Conservation (phyloP, 2,888 invertebrate genomes). For the Cephonodes hylas region DNA sequence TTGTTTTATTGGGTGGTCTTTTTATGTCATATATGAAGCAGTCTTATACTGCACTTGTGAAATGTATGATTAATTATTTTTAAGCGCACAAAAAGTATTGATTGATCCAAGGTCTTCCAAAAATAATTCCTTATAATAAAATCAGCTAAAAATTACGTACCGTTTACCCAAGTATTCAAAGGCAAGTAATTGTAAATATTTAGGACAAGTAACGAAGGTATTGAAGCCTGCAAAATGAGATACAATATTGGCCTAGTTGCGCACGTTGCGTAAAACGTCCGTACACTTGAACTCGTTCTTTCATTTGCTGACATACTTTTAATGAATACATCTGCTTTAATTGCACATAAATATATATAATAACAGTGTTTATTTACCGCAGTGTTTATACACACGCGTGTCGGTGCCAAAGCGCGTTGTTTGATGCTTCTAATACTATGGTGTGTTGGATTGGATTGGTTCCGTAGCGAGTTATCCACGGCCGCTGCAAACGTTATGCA, state of each 20-base stretch:
- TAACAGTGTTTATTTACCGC: conserved; percentile 27
- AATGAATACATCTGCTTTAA: not conserved
- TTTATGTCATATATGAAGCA: too few species aligned
- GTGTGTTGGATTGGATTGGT: conserved; percentile 33
- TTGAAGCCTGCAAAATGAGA: conserved; percentile 42
- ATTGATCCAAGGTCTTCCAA: too few species aligned
- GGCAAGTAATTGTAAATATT: not conserved
- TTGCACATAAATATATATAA: conserved; percentile 2
- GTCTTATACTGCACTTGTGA: too few species aligned
- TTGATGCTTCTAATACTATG: not conserved
- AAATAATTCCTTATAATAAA: too few species aligned
- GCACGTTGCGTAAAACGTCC: conserved; percentile 70
- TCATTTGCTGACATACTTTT: conserved; percentile 51
- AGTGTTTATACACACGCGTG: not conserved
- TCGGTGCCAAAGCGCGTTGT: not conserved
- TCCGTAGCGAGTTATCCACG: conserved; percentile 21
- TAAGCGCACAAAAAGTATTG: too few species aligned
- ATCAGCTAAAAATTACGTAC: not conserved
- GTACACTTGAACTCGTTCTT: conserved; percentile 75
- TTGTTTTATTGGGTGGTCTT: too few species aligned
- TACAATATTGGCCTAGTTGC: conserved; percentile 69
- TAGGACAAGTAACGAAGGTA: conserved; percentile 24
- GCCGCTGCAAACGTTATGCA: conserved; percentile 60
- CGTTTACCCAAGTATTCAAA: not conserved
- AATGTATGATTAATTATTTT: too few species aligned